Evolutionary conservation across 2,113 vertebrate species (phyloP).

Genomic region (Erinaceus europaeus): DNA sequence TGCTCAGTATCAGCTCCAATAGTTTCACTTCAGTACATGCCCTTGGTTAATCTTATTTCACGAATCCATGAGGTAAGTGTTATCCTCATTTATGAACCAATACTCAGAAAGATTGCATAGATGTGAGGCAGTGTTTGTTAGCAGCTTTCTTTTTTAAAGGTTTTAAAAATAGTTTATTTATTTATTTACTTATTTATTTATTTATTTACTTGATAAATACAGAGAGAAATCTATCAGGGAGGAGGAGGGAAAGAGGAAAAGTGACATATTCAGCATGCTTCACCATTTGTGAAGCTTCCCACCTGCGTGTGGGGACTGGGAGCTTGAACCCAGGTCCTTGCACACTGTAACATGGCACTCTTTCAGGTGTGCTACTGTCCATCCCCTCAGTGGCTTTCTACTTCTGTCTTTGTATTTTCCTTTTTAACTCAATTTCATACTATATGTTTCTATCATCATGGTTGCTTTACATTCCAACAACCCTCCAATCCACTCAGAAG

Average conservation of each 20-base stretch:
- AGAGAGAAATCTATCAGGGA: too few relatives aligned
- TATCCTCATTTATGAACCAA: not conserved
- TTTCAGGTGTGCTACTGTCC: not conserved
- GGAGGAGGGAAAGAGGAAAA: too few relatives aligned
- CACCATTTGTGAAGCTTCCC: too few relatives aligned
- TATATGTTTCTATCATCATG: not conserved
- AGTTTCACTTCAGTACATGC: not conserved
- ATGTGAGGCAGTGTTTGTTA: not conserved
- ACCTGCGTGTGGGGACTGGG: too few relatives aligned
- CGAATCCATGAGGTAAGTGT: not conserved
- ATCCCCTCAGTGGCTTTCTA: too few relatives aligned
- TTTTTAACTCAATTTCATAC: not conserved
- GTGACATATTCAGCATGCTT: too few relatives aligned
- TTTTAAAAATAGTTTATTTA: too few relatives aligned
- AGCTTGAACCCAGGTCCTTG: too few relatives aligned
- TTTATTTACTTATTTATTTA: too few relatives aligned
- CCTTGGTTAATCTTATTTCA: not conserved
- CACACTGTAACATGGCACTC: too few relatives aligned
- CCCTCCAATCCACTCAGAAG: not conserved
- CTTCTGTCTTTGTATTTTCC: not conserved
- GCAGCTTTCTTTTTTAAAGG: not conserved
- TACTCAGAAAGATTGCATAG: not conserved
- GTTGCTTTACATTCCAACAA: not conserved
- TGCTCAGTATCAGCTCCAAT: not conserved
- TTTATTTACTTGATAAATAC: too few relatives aligned